These are phyloP conservation scores for Lepilemur ruficaudatus DNA, from an alignment of 2,797 vertebrate genomes.

Conservation along the genomic window DNA sequence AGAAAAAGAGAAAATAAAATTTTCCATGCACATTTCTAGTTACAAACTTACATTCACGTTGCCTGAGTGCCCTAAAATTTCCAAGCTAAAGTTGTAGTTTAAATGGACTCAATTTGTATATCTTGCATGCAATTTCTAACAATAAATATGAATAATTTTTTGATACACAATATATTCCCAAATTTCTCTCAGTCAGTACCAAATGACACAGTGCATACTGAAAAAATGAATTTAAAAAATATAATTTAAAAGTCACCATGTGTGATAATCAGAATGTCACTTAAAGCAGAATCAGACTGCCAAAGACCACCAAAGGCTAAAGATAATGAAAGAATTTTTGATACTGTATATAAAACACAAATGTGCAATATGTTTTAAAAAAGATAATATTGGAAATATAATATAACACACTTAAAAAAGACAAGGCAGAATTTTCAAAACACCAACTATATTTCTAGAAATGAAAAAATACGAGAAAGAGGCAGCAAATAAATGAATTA, in stretches of 20 bases:
- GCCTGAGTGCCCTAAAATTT: neutral
- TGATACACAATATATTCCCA: neutral
- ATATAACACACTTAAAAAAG: neutral
- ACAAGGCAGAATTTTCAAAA: neutral
- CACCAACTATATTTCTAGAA: neutral
- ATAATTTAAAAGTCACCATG: neutral
- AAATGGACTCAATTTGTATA: neutral
- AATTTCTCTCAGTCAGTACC: neutral
- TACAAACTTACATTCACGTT: neutral
- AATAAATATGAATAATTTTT: neutral
- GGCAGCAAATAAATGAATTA: neutral
- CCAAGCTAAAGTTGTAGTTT: neutral
- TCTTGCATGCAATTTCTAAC: neutral
- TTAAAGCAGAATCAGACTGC: neutral
- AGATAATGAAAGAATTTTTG: neutral
- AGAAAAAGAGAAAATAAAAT: neutral
- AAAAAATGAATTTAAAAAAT: neutral
- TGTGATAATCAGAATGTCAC: neutral
- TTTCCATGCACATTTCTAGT: neutral
- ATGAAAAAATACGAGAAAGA: neutral
- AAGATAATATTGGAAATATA: neutral
- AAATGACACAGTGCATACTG: neutral
- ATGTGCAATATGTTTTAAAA: neutral
- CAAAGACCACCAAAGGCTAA: neutral
- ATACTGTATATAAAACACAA: neutral